Percentiles rank a stretch among this genome's conserved stretches.
phyloP scores from a whole-genome alignment of 2,888 invertebrate species.

The Arge pagana region DNA sequence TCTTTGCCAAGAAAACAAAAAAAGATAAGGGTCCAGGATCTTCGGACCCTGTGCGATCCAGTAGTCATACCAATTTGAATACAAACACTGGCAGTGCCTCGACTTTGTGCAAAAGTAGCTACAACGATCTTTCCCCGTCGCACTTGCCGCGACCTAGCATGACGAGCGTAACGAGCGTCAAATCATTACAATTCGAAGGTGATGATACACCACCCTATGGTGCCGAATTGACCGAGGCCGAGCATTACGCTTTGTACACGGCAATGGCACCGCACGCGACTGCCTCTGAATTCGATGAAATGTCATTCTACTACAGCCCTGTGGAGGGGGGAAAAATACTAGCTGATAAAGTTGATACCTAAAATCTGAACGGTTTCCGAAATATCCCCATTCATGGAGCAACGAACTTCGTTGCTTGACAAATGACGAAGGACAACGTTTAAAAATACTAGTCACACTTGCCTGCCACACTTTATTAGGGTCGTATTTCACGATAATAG shows the following conservation, averaged over 20 bases:
- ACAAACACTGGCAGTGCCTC: slow-evolving; percentile 29
- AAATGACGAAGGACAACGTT: too few relatives aligned
- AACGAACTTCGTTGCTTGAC: too few relatives aligned
- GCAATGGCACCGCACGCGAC: slow-evolving; percentile 86
- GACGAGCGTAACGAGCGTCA: slow-evolving; percentile 38
- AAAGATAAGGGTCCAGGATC: slow-evolving; percentile 52
- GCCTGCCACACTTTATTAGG: neutral
- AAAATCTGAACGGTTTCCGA: slow-evolving; percentile 31
- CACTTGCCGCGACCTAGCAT: slow-evolving; percentile 39
- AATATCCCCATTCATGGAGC: too few relatives aligned
- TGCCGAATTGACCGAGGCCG: slow-evolving; percentile 81
- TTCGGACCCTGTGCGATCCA: slow-evolving; percentile 24
- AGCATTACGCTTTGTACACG: slow-evolving; percentile 86
- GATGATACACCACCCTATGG: slow-evolving; percentile 49
- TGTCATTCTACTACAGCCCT: slow-evolving; percentile 84
- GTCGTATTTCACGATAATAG: too few relatives aligned
- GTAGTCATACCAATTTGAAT: slow-evolving; percentile 31
- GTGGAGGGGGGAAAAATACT: slow-evolving; percentile 78
- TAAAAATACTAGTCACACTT: slow-evolving; percentile 2
- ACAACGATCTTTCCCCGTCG: slow-evolving; percentile 29
- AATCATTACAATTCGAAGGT: slow-evolving; percentile 31
- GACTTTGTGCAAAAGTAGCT: slow-evolving; percentile 29
- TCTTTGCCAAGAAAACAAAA: slow-evolving; percentile 65
- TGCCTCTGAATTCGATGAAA: slow-evolving; percentile 85
- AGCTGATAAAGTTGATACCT: slow-evolving; percentile 47